A percentile compares a stretch with the other conserved stretches of the same genome.
phyloP scores from a whole-genome alignment of 1,140 invertebrate species.

The Nasonia longicornis region DNA sequence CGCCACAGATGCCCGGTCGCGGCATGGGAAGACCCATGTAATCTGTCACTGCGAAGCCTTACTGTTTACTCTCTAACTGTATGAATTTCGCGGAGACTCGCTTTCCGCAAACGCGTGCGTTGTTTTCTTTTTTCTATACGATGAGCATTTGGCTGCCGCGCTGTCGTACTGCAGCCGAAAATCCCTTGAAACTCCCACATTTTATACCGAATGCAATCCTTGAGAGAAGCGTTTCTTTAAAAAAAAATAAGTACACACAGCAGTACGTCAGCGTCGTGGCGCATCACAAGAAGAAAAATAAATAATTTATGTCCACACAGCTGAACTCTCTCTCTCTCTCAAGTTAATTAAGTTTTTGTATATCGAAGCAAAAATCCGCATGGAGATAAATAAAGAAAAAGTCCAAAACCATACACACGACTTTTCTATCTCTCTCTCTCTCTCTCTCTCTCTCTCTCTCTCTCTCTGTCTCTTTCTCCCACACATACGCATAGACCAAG shows the following conservation, averaged over 20 bases:
- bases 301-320: not conserved
- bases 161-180: not conserved
- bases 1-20: conserved; percentile 70
- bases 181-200: not conserved
- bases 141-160: not conserved
- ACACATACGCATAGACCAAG: not conserved
- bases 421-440: not conserved
- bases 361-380: not conserved
- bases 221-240: not conserved
- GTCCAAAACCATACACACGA: not conserved
- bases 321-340: not conserved
- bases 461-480: not conserved
- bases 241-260: not conserved
- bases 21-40: conserved; percentile 80
- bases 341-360: not conserved
- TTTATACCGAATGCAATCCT: not conserved
- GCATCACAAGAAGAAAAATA: not conserved
- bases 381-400: not conserved
- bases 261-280: not conserved
- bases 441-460: not conserved
- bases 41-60: conserved; percentile 26
- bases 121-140: not conserved
- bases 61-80: not conserved
- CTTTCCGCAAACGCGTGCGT: not conserved
- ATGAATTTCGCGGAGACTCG: not conserved